Base-by-base conservation (phyloP, 2,888 invertebrate species). In the Hartigia nigra region DNA sequence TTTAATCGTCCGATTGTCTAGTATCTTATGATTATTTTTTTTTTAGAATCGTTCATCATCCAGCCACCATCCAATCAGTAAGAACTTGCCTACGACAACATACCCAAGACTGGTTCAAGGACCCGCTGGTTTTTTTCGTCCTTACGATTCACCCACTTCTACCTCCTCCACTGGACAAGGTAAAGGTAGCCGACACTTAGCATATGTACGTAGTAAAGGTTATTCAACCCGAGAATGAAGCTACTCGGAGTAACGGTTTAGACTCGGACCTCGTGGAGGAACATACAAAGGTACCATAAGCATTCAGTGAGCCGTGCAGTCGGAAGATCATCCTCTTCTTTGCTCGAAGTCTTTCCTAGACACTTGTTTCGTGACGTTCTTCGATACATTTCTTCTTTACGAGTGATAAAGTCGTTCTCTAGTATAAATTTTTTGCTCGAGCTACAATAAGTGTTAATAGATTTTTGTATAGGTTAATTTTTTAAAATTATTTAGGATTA, bases 281-380 rank as follows among this genome's bases (percentile, higher is more conserved):
- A 82, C 86, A 86, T 83, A 85, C 83, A 85, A 86, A 87, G 84
- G 84, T 82, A 39, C 85, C 81, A 81, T 81, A 81, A 82, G 82
- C 85, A 85, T 82, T 90, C 90, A 89, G 91, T 91, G 89, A 91
- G 90, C 90, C 91, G 90, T 91, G 88, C 87, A 89, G 90, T 90
- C 89, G 86, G 87, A 90, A 87, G 87, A 90, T 90, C 89, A 87
- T 87, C 90, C 85, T 85, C 85, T 78, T 82, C 83, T 81, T 79
- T 70, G 76, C 83, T 82, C 81, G 83, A 79, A 82, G 84, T 82
- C 82, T 83, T 81, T 80, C 79, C 77, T 78, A 80, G 72, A 70
- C 78, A 78, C 70, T 74, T 76, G 72, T 32, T 72, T 72, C 72
- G 72, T 32, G 72, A 14, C 23, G 55, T 55, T 23, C 23, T 55